Percentiles rank a stretch among this genome's conserved stretches.
These are phyloP conservation scores for Molossus alvarezi DNA, from an alignment of 2,797 vertebrate genomes.

Conservation along the genomic window DNA sequence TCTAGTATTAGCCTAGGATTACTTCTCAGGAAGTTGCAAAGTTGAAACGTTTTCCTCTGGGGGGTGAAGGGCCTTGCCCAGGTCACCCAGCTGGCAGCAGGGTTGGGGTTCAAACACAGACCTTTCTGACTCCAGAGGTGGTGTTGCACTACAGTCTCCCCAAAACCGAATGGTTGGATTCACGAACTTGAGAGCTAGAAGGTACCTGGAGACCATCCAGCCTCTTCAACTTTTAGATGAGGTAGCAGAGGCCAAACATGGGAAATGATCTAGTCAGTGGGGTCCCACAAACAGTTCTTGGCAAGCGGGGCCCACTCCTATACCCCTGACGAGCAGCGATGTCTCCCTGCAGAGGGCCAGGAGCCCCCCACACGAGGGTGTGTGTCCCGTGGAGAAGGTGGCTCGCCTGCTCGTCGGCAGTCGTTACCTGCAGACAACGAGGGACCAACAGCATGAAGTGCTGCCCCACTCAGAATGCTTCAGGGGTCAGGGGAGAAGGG, in stretches of 20 bases:
- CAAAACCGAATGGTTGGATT: neutral
- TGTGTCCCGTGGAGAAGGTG: fast-evolving
- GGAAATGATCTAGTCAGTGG: neutral
- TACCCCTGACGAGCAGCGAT: neutral
- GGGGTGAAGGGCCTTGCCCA: neutral
- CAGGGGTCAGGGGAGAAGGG: neutral
- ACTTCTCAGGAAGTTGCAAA: neutral
- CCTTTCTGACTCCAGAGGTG: neutral
- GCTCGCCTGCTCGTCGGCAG: neutral
- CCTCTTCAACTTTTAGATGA: neutral
- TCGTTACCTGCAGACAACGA: neutral
- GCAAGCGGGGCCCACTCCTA: neutral
- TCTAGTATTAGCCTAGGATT: neutral
- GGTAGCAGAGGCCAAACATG: neutral
- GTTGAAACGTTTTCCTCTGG: neutral
- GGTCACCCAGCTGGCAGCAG: neutral
- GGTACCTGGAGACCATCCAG: neutral
- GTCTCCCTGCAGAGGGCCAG: neutral
- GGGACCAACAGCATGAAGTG: neutral
- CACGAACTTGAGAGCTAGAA: neutral
- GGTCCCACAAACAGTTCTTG: neutral
- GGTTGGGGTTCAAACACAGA: neutral
- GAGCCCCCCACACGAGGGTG: too few relatives aligned
- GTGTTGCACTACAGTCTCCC: too few relatives aligned
- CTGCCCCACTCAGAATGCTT: neutral